A percentile compares a stretch with the other conserved stretches of the same genome.
These are phyloP conservation scores for Cetonia aurata DNA, from an alignment of 2,888 invertebrate species.

Conservation along the genomic window DNA sequence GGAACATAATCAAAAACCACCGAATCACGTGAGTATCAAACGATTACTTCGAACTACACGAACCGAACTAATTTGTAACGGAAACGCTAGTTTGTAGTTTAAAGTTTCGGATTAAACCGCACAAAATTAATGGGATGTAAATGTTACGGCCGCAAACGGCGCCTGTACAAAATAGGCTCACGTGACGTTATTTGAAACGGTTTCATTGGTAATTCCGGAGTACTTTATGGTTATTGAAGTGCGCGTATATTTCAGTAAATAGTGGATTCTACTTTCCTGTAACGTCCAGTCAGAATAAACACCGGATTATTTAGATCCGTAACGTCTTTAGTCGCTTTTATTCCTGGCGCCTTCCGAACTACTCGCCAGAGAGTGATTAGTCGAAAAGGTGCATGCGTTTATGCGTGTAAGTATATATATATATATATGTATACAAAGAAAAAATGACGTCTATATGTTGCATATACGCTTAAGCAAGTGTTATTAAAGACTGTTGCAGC, in stretches of 20 bases:
- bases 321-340: too few species aligned
- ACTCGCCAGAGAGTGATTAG: too few species aligned
- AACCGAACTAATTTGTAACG: slow-evolving; percentile 31
- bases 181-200: slow-evolving; percentile 3
- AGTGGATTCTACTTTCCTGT: too few species aligned
- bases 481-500: slow-evolving; percentile 33
- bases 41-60: slow-evolving; percentile 7
- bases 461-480: not conserved
- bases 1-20: slow-evolving; percentile 23
- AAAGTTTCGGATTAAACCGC: slow-evolving; percentile 27
- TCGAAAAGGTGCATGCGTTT: too few species aligned
- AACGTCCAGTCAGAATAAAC: too few species aligned
- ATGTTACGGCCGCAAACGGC: slow-evolving; percentile 11
- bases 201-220: not conserved
- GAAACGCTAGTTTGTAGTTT: slow-evolving; percentile 12
- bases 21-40: slow-evolving; percentile 8
- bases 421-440: too few species aligned
- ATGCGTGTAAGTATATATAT: too few species aligned
- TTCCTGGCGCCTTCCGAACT: too few species aligned
- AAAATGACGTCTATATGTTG: too few species aligned
- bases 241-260: too few species aligned
- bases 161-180: slow-evolving; percentile 14
- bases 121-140: slow-evolving; percentile 31
- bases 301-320: too few species aligned
- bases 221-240: too few species aligned